Conservation (phyloP, 92 coral and sea anemone species). For the Umimayanthus kanabou region DNA sequence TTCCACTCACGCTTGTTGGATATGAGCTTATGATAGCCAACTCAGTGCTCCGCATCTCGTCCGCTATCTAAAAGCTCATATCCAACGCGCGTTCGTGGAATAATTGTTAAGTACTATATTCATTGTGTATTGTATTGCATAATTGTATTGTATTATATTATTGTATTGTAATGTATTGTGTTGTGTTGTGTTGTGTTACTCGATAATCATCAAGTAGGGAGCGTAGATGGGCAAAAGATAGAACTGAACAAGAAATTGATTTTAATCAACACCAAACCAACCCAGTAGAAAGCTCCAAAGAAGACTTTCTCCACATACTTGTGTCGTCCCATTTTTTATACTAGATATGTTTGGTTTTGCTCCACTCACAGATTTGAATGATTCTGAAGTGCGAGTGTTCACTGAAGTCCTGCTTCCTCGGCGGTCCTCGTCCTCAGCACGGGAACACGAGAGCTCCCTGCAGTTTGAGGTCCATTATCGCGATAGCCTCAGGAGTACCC, state of each 20-base stretch:
- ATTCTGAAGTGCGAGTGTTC: conserved; percentile 78
- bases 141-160: no score
- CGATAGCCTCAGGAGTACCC: conserved; percentile 79
- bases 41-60: no score
- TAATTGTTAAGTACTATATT: no score
- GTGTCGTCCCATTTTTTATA: neutral
- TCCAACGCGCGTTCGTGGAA: no score
- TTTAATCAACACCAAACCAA: neutral
- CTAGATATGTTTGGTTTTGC: neutral
- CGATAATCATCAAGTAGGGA: no score
- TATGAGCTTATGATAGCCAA: no score
- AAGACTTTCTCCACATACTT: neutral
- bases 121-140: no score
- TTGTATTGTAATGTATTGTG: no score
- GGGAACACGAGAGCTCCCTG: conserved; percentile 61
- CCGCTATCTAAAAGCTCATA: no score
- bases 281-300: neutral
- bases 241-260: neutral
- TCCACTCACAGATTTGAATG: conserved; percentile 53
- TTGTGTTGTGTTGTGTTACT: no score
- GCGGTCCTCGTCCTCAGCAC: conserved; percentile 48
- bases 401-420: conserved; percentile 85
- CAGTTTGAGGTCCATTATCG: conserved; percentile 97
- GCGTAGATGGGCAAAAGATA: no score
- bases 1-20: no score